Evolutionary conservation across 2,888 invertebrate species (phyloP).

Genomic region (Cheilosia pagana): DNA sequence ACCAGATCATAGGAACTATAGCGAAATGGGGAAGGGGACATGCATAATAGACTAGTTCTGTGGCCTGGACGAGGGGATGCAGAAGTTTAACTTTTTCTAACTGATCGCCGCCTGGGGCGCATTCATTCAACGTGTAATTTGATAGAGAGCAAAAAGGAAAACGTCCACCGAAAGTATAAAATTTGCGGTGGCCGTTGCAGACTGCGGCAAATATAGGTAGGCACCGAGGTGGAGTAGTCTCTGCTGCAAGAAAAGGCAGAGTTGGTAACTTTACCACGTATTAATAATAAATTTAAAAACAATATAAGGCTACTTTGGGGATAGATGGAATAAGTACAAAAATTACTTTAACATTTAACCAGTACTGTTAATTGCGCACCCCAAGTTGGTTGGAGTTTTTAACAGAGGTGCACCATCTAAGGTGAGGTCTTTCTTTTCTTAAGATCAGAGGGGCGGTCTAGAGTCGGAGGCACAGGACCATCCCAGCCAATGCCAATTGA

Average conservation of each 20-base stretch:
- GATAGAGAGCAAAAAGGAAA: constrained; percentile 23
- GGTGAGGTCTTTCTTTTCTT: too few relatives aligned
- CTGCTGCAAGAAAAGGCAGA: background rate
- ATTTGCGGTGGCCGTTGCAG: background rate
- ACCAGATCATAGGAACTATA: constrained; percentile 42
- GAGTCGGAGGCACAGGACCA: too few relatives aligned
- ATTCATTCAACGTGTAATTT: constrained; percentile 49
- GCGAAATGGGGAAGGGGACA: background rate
- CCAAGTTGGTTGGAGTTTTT: too few relatives aligned
- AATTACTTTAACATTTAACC: too few relatives aligned
- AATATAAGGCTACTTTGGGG: too few relatives aligned
- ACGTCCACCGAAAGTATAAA: constrained; percentile 1
- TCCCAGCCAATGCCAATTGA: too few relatives aligned
- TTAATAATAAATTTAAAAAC: too few relatives aligned
- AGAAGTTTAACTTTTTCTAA: constrained; percentile 36
- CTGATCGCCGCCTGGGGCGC: constrained; percentile 50
- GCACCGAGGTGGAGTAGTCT: background rate
- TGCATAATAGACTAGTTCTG: background rate
- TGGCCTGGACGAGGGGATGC: background rate
- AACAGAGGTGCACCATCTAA: too few relatives aligned
- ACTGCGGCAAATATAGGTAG: constrained; percentile 1
- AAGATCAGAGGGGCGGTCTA: too few relatives aligned
- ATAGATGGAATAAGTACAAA: too few relatives aligned
- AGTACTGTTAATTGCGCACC: too few relatives aligned
- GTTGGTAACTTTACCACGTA: background rate